Conservation (phyloP, 2,888 invertebrate genomes). For the Amphipoea lucens region DNA sequence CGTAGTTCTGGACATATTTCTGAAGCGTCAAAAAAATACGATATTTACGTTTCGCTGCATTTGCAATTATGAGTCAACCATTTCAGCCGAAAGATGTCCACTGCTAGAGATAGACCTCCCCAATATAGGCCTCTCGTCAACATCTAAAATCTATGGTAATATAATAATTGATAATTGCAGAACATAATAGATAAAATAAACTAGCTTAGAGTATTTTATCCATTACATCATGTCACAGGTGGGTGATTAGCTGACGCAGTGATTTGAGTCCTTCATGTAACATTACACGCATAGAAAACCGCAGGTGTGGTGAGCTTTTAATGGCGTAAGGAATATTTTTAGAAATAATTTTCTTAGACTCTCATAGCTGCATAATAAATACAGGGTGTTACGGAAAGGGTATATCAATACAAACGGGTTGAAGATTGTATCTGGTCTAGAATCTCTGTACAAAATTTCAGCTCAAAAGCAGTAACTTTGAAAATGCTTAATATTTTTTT, state of each 20-base stretch:
- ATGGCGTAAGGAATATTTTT: neutral
- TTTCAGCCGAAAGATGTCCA: neutral
- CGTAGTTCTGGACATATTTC: neutral
- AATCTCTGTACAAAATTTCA: no score
- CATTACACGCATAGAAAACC: slow-evolving; percentile 45
- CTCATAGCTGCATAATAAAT: neutral
- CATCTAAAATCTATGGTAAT: neutral
- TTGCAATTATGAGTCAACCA: neutral
- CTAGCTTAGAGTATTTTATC: slow-evolving; percentile 18
- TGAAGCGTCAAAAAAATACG: neutral
- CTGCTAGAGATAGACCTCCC: neutral
- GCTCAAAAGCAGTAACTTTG: no score
- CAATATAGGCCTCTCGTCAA: neutral
- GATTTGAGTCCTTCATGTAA: slow-evolving; percentile 55
- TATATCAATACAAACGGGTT: no score
- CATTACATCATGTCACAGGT: slow-evolving; percentile 50
- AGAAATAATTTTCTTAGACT: slow-evolving; percentile 2
- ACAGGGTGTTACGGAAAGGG: no score
- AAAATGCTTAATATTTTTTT: no score
- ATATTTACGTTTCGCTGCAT: neutral
- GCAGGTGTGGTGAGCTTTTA: slow-evolving; percentile 52
- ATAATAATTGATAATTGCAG: neutral
- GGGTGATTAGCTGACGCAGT: slow-evolving; percentile 49
- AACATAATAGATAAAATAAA: slow-evolving; percentile 13
- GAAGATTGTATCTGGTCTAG: no score